These are phyloP conservation scores for Drosophila azteca DNA, from an alignment of 1,140 invertebrate genomes.

Conservation along the genomic window DNA sequence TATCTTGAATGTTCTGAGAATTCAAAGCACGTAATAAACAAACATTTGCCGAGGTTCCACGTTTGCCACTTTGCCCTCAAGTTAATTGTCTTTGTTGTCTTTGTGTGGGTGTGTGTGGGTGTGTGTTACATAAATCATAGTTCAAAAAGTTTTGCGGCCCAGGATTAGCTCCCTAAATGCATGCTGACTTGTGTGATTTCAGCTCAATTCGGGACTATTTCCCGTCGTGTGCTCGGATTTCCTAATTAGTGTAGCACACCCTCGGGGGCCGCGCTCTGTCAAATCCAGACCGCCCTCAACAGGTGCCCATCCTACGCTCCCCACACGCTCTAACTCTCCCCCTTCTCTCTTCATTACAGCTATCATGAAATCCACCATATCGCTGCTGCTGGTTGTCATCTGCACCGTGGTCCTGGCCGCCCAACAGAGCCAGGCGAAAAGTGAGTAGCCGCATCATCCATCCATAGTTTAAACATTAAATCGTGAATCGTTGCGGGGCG, in stretches of 20 bases:
- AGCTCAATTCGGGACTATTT: constrained; percentile 11
- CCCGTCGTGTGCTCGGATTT: constrained; percentile 53
- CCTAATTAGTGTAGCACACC: constrained; percentile 68
- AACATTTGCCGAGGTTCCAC: constrained; percentile 60
- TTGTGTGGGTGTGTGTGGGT: constrained; percentile 6
- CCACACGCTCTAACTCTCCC: neutral
- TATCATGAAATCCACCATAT: constrained; percentile 81
- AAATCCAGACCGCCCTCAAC: constrained; percentile 45
- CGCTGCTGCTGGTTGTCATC: constrained; percentile 77
- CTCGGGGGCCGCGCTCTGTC: constrained; percentile 41
- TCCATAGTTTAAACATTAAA: constrained; percentile 7
- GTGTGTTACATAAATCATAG: constrained; percentile 72
- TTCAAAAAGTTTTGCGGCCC: constrained; percentile 69
- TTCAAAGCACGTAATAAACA: constrained; percentile 73
- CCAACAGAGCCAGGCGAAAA: constrained; percentile 82
- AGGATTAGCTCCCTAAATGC: constrained; percentile 71
- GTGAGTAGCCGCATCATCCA: constrained; percentile 53
- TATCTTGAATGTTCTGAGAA: constrained; percentile 23
- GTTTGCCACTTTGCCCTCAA: constrained; percentile 40
- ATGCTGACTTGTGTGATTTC: constrained; percentile 41
- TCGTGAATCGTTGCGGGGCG: neutral
- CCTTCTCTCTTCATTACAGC: constrained; percentile 47
- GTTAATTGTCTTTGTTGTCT: constrained; percentile 55
- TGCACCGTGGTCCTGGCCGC: constrained; percentile 81
- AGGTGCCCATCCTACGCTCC: constrained; percentile 39